Percentiles rank a stretch among this genome's conserved stretches.
These are phyloP conservation scores for Eulacestoma nigropectus DNA, from an alignment of 2,113 vertebrate species.

Conservation along the genomic window DNA sequence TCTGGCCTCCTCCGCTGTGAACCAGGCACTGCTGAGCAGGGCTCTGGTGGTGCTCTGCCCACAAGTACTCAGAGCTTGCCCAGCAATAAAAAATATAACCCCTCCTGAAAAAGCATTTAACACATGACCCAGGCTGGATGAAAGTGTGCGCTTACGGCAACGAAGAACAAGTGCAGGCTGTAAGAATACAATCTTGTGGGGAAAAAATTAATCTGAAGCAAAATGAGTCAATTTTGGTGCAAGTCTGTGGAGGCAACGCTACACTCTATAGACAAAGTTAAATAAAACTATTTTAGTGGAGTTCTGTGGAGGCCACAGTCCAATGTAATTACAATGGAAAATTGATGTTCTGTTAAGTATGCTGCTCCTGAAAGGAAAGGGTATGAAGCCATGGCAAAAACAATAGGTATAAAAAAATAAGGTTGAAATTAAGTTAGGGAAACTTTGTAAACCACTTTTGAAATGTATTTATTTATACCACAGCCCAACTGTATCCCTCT, in stretches of 20 bases:
- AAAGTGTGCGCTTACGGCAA: neutral
- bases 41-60: neutral
- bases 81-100: neutral
- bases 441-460: neutral
- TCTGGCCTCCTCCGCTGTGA: neutral
- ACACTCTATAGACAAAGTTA: constrained; percentile 19
- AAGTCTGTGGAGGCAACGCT: neutral
- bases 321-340: constrained; percentile 30
- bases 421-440: neutral
- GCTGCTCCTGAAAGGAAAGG: constrained; percentile 37
- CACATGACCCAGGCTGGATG: neutral
- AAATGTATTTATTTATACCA: neutral
- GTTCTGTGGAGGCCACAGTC: neutral
- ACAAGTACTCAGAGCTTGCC: neutral
- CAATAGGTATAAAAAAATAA: neutral
- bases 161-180: neutral
- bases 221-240: constrained; percentile 26
- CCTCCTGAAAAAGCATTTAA: neutral
- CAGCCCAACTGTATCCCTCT: neutral
- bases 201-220: constrained; percentile 15
- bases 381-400: constrained; percentile 10
- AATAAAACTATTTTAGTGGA: constrained; percentile 43
- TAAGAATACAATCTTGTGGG: neutral
- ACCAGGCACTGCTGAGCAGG: neutral
- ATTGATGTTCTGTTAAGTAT: constrained; percentile 10